Conservation (phyloP, 1,140 invertebrate genomes). For the Hyphantria cunea region DNA sequence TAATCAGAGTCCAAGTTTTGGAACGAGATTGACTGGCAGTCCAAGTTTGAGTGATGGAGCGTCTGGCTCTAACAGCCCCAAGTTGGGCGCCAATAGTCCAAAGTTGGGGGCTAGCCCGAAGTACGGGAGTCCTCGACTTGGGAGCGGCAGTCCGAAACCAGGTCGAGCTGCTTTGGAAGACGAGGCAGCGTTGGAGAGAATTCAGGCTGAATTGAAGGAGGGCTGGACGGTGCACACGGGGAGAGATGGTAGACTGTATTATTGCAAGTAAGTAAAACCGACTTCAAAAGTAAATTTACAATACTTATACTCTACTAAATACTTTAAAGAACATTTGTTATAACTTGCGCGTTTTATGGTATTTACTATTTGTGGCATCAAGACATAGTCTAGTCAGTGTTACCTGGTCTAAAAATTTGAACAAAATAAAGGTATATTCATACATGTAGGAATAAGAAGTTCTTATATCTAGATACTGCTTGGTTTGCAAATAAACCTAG, state of each 20-base stretch:
- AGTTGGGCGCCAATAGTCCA: constrained; percentile 55
- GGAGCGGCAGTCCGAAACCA: constrained; percentile 52
- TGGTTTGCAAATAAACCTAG: no score
- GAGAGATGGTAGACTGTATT: constrained; percentile 88
- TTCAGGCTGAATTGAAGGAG: constrained; percentile 82
- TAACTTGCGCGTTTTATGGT: no score
- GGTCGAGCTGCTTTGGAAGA: constrained; percentile 54
- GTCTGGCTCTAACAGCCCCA: constrained; percentile 56
- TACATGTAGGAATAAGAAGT: no score
- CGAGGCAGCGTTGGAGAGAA: constrained; percentile 75
- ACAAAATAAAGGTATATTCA: no score
- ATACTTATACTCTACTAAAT: no score
- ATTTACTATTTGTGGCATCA: no score
- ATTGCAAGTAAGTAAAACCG: constrained; percentile 88
- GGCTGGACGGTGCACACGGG: constrained; percentile 89
- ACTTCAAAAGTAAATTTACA: no score
- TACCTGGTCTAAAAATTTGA: no score
- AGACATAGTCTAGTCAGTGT: no score
- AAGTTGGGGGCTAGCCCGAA: constrained; percentile 63
- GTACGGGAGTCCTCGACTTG: constrained; percentile 59
- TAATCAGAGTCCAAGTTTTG: constrained; percentile 58
- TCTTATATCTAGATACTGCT: no score
- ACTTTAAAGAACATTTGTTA: no score
- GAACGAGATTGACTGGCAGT: constrained; percentile 52
- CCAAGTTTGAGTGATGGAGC: constrained; percentile 61